Evolutionary conservation across 2,888 invertebrate species (phyloP), one percentile per base, ranked within the genome.

Genomic region (Gryllus longicercus): DNA sequence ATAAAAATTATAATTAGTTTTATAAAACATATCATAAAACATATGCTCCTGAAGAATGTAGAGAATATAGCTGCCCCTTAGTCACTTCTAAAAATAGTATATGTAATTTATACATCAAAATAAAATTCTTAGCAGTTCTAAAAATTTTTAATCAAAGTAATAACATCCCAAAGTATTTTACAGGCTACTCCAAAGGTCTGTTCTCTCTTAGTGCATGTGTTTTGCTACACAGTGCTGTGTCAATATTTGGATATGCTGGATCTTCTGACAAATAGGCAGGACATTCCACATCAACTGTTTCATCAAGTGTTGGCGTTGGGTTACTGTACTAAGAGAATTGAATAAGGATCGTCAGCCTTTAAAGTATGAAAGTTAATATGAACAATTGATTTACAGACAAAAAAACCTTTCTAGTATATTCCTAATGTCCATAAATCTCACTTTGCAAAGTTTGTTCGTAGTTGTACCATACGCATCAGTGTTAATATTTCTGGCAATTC

Each of bases 391-490:
- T 4, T n/a, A 63, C 63, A 14, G 12, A n/a, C 14, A 8, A 63
- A 8, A 63, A 10, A 12, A 63, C 14, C 5, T 63, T 63, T 18
- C 4, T 63, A 63, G n/a, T 21, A 1, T 21, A 21, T 21, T 21
- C 21, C 21, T 21, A 21, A 21, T 21, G 21, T 21, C 21, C 21
- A 63, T 23, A 23, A 23, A 23, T 49, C 87, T 86, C 84, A 90
- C 84, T 89, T 90, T 0, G 92, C 92, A 85, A 93, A 93, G 84
- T 92, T 91, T 0, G 91, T 89, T 92, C 92, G 92, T 86, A 92
- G 86, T 23, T 87, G 85, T n/a, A 89, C 87, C 89, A 92, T 88
- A 84, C 90, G 90, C 1, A 91, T 89, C 91, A 91, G 91, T 2
- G 91, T 91, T 74, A 88, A 88, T 10, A 90, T 87, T 83, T 91